Evolutionary conservation across 64 coral and sea anemone species (phyloP), one percentile per base, ranked within the genome.

Genomic region (Montipora cactus): DNA sequence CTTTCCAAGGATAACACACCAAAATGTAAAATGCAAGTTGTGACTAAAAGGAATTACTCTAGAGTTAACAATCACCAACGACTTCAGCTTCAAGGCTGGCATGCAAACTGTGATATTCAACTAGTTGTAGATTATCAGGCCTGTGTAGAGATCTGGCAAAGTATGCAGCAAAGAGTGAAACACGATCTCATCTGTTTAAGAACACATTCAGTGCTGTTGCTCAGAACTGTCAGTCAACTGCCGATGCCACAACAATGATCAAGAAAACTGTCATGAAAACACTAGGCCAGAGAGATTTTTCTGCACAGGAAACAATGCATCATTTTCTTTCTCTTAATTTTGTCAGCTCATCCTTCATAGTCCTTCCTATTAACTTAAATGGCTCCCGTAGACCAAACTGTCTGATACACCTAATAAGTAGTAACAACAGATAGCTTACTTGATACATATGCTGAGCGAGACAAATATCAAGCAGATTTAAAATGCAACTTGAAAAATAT

Each of bases 31-130:
- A 55, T 74, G 16, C 4, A 86, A 52, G 50, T 93, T 87, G 64
- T 91, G 14, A 91, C 53, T 47, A 59, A 93, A 87, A 85, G 81
- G 59, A 91, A 91, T 83, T 79, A 91, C 20, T 73, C 66, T 22
- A 81, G 90, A 73, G 14, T 91, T 37, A 91, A 91, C 50, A 81
- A 62, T 76, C 58, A 91, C 79, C 90, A 91, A 68, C 90, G 49
- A 13, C 68, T 83, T 53, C 91, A 93, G 21, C 47, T 93, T 58
- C 81, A 93, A 71, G 82, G 91, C 37, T 93, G 81, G 81, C 49
- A 82, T 23, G 91, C 91, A 45, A 93, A 93, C 70, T 91, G 90
- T 83, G 90, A 82, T 55, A 91, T 91, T 91, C 90, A 91, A 58
- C 62, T 91, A 22, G 64, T 91, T 44, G 70, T 91, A 57, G 90